Evolutionary conservation across 2,888 invertebrate species (phyloP).

Genomic region (Meiosimyza platycephala): DNA sequence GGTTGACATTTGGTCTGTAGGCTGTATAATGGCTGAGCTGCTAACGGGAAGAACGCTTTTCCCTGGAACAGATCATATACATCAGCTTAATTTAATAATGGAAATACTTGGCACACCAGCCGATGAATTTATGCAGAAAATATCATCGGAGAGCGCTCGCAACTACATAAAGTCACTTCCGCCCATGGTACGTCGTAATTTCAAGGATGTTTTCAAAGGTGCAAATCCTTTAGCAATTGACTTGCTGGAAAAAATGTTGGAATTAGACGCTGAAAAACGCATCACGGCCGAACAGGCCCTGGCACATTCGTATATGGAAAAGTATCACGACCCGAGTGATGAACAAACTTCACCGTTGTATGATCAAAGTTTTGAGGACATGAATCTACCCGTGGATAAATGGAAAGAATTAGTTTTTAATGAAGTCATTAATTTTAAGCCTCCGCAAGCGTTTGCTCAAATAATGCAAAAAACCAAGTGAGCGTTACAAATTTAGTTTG

Average conservation of each 20-base stretch:
- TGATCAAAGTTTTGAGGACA: slow-evolving; percentile 96
- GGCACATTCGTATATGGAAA: slow-evolving; percentile 75
- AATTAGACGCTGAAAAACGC: slow-evolving; percentile 93
- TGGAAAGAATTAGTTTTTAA: slow-evolving; percentile 93
- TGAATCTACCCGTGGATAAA: slow-evolving; percentile 90
- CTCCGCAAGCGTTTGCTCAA: slow-evolving; percentile 69
- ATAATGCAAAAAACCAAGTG: slow-evolving; percentile 51
- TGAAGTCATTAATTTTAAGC: slow-evolving; percentile 84
- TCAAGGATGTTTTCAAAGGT: slow-evolving; percentile 89
- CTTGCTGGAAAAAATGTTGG: slow-evolving; percentile 94
- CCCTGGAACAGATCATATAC: slow-evolving; percentile 98
- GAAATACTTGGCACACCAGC: slow-evolving; percentile 94
- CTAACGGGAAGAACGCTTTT: slow-evolving; percentile 93
- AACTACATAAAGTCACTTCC: slow-evolving; percentile 95
- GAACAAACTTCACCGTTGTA: slow-evolving; percentile 91
- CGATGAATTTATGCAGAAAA: slow-evolving; percentile 94
- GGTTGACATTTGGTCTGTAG: slow-evolving; percentile 99
- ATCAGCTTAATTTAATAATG: slow-evolving; percentile 98
- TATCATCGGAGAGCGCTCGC: slow-evolving; percentile 96
- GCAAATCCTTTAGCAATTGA: slow-evolving; percentile 95
- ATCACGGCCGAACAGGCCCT: slow-evolving; percentile 78
- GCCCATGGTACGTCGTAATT: slow-evolving; percentile 85
- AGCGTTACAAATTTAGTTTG: too few relatives aligned
- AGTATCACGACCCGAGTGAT: slow-evolving; percentile 97
- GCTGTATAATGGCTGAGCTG: slow-evolving; percentile 98